These are phyloP conservation scores for Caenorhabditis doughertyi DNA, from an alignment of 2,888 invertebrate species.

Conservation along the genomic window DNA sequence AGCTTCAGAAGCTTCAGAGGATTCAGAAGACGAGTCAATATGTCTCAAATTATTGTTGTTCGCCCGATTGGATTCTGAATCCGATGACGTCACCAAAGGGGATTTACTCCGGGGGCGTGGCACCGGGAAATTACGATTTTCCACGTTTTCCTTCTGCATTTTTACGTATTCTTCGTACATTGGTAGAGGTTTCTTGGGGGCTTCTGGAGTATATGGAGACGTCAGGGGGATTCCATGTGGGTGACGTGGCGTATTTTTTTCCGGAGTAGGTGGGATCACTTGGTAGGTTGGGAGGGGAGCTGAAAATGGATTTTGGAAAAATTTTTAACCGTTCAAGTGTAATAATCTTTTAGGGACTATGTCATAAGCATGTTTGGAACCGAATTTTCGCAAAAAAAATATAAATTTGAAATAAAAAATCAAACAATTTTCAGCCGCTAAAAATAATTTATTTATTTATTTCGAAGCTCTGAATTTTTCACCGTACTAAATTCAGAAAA, in stretches of 20 bases:
- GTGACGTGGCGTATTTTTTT: constrained; percentile 21
- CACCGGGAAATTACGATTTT: constrained; percentile 18
- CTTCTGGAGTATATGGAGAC: background rate
- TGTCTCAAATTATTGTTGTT: constrained; percentile 17
- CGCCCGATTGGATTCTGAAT: background rate
- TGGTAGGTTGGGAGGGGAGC: constrained; percentile 23
- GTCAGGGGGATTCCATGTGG: constrained; percentile 10
- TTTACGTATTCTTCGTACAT: constrained; percentile 52
- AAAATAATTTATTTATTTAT: too few relatives aligned
- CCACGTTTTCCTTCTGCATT: constrained; percentile 10
- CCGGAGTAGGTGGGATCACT: constrained; percentile 48
- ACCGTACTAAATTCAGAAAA: too few relatives aligned
- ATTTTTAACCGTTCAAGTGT: too few relatives aligned
- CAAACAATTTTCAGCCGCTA: too few relatives aligned
- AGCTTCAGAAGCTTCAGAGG: background rate
- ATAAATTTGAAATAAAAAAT: too few relatives aligned
- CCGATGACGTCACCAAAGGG: background rate
- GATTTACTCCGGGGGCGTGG: background rate
- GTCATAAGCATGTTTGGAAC: too few relatives aligned
- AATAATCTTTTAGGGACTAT: too few relatives aligned
- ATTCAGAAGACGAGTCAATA: constrained; percentile 49
- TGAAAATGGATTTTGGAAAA: background rate
- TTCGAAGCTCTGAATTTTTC: too few relatives aligned
- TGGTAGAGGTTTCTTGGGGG: constrained; percentile 22
- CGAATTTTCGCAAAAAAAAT: too few relatives aligned